Conservation (phyloP, 1,140 invertebrate species). For the Lerema accius region DNA sequence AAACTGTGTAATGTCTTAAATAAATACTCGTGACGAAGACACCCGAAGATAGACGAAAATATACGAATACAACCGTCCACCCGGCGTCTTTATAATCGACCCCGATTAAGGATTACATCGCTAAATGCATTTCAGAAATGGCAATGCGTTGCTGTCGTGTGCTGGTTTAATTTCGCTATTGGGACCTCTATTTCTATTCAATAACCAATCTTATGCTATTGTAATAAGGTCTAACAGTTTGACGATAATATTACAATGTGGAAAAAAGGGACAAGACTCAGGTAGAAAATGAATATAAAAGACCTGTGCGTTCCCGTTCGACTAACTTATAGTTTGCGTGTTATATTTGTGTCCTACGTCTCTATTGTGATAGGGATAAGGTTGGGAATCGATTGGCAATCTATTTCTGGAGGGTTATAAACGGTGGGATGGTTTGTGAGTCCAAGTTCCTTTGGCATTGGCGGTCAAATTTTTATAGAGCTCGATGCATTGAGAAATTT, state of each 20-base stretch:
- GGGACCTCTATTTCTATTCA: slow-evolving; percentile 6
- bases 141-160: slow-evolving; percentile 39
- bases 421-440: slow-evolving; percentile 42
- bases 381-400: slow-evolving; percentile 36
- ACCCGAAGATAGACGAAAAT: too few species aligned
- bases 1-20: too few species aligned
- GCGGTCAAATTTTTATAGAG: slow-evolving; percentile 75
- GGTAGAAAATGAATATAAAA: slow-evolving; percentile 77
- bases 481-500: slow-evolving; percentile 54
- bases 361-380: slow-evolving; percentile 32
- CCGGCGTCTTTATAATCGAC: slow-evolving; percentile 7
- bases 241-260: slow-evolving; percentile 36
- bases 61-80: too few species aligned
- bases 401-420: slow-evolving; percentile 2
- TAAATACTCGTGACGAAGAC: too few species aligned
- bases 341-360: slow-evolving; percentile 5
- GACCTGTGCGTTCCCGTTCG: slow-evolving; percentile 56
- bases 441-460: slow-evolving; percentile 63
- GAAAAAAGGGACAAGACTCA: slow-evolving; percentile 74
- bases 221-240: slow-evolving; percentile 34
- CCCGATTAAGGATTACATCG: slow-evolving; percentile 30
- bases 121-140: slow-evolving; percentile 41
- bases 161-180: slow-evolving; percentile 27
- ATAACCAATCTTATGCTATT: slow-evolving; percentile 36
- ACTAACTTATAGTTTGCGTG: slow-evolving; percentile 30